phyloP scores from a whole-genome alignment of 1,140 invertebrate genomes.

The Oncopodura yosiiana region DNA sequence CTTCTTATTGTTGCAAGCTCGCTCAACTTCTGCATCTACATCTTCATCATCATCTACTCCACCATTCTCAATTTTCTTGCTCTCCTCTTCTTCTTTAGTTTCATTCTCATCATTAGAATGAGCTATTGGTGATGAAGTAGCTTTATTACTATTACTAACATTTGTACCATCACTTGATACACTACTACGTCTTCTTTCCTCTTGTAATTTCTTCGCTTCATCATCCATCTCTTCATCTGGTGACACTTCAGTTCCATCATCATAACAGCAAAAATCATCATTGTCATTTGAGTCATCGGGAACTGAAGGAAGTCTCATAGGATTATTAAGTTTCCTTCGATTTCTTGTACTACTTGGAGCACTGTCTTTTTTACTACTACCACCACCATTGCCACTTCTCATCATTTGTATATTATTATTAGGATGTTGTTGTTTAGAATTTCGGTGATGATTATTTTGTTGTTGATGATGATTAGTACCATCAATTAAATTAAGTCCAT shows the following conservation, averaged over 20 bases:
- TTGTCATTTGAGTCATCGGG: constrained; percentile 12
- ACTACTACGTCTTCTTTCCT: too few species aligned
- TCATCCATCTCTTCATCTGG: neutral
- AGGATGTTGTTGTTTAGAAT: too few species aligned
- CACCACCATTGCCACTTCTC: neutral
- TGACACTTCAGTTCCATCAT: constrained; percentile 3
- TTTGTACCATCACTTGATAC: too few species aligned
- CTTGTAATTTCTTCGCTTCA: too few species aligned
- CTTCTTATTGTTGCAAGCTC: constrained; percentile 10
- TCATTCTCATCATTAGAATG: constrained; percentile 12
- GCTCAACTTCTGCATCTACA: constrained; percentile 1
- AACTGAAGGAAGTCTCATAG: constrained; percentile 2
- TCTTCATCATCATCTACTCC: constrained; percentile 20
- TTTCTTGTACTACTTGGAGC: neutral
- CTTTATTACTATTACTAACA: neutral
- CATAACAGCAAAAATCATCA: constrained; percentile 14
- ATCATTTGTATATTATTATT: too few species aligned
- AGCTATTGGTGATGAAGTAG: too few species aligned
- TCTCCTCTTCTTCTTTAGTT: constrained; percentile 24
- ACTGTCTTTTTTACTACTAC: neutral
- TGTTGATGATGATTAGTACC: too few species aligned
- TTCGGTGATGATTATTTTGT: too few species aligned
- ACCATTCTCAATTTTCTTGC: constrained; percentile 21
- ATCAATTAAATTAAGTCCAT: too few species aligned
- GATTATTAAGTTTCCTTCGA: constrained; percentile 6